Base-by-base conservation (phyloP, 2,797 vertebrate genomes). In the Poecilia picta region DNA sequence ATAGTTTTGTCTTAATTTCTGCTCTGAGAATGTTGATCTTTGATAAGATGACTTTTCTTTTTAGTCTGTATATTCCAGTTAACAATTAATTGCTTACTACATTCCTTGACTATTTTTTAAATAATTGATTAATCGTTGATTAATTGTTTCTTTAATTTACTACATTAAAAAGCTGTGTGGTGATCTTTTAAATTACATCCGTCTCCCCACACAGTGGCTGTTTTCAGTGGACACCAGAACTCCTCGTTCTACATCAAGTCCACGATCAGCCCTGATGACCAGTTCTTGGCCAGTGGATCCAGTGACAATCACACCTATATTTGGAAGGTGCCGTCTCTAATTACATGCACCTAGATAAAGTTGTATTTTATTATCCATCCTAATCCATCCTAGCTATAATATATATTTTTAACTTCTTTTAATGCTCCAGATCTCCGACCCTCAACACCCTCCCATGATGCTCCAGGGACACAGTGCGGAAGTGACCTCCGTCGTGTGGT, bases 211-310 rank as follows among this genome's bases (percentile, higher is more conserved):
- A 45, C 93, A 99, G 98, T 97, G 91, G 93, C 97, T 0, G 79
- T 96, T 83, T 99, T 99, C 93, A 97, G 79, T 8, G 97, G 98
- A 55, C 98, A 99, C 86, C 95, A 97, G 84, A 99, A 99, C 92
- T 98, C 97, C 36, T 97, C 97, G 0, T 99, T 99, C 92, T 99
- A 99, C 55, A 83, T 99, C 3, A 99, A 98, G 90, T 98, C 98
- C 87, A 96, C 97, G 11, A 90, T 97, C 31, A 99, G 98, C 91
- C 97, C 98, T 5, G 97, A 98, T 4, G 95, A 98, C 87, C 98
- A 98, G 94, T 99, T 99, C 92, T 92, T 99, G 89, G 91, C 97
- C 89, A 99, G 98, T 72, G 98, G 98, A 31, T 99, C 98, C 0
- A 99, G 97, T 86, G 97, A 99, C 89, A 94, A 96, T 80, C 93